Evolutionary conservation across 2,888 invertebrate species (phyloP).

Genomic region (Phasia obesa): DNA sequence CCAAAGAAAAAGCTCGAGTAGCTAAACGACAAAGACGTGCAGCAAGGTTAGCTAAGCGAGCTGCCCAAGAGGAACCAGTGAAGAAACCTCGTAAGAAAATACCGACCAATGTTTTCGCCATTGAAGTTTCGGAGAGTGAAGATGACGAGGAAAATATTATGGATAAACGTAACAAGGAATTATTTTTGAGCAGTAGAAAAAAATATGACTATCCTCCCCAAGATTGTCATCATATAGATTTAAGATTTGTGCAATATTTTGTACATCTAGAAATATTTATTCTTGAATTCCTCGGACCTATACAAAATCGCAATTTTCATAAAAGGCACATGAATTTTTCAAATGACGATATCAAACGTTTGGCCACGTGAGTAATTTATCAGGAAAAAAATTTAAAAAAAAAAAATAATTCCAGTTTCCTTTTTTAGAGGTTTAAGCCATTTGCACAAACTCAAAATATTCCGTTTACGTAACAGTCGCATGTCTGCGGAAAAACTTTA

Average conservation of each 20-base stretch:
- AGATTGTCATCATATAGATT: conserved; percentile 78
- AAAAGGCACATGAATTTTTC: conserved; percentile 77
- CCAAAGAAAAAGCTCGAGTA: conserved; percentile 43
- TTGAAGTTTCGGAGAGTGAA: conserved; percentile 73
- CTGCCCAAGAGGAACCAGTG: background rate
- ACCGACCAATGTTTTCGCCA: conserved; percentile 70
- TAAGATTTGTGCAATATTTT: conserved; percentile 76
- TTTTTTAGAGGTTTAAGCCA: conserved; percentile 73
- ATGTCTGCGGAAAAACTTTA: conserved; percentile 76
- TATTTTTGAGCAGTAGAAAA: conserved; percentile 62
- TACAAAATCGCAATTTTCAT: conserved; percentile 74
- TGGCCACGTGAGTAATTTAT: conserved; percentile 73
- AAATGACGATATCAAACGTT: conserved; percentile 74
- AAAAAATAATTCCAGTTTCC: no score
- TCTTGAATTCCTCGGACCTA: conserved; percentile 78
- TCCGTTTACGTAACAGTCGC: conserved; percentile 78
- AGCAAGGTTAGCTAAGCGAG: conserved; percentile 23
- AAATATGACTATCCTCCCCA: conserved; percentile 75
- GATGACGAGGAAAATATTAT: conserved; percentile 71
- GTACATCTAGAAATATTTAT: conserved; percentile 73
- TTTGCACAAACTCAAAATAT: conserved; percentile 73
- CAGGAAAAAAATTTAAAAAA: background rate
- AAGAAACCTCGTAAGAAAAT: conserved; percentile 39
- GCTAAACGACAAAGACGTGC: conserved; percentile 11
- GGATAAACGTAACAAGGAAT: conserved; percentile 74